phyloP scores from a whole-genome alignment of 2,888 invertebrate species.

The Belgica antarctica region DNA sequence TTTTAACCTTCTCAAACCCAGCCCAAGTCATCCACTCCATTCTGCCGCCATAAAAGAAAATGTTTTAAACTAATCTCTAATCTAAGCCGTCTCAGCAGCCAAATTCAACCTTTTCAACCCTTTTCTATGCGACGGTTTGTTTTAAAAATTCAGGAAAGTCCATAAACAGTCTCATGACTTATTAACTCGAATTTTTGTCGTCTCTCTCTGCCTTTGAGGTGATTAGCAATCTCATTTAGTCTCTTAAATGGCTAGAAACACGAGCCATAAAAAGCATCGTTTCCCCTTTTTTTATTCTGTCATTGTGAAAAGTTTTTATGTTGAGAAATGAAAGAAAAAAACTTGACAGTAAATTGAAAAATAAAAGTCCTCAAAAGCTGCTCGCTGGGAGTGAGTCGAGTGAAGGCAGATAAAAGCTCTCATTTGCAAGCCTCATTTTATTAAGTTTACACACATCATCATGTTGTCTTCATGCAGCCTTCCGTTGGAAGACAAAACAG shows the following conservation, averaged over 20 bases:
- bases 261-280: not conserved
- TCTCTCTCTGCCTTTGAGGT: not conserved
- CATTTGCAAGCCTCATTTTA: slow-evolving; percentile 28
- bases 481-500: not conserved
- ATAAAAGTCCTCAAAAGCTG: slow-evolving; percentile 29
- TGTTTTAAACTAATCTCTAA: no score
- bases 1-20: no score
- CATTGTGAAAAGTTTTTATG: slow-evolving; percentile 17
- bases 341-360: slow-evolving; percentile 21
- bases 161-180: no score
- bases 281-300: not conserved
- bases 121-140: not conserved
- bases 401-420: slow-evolving; percentile 12
- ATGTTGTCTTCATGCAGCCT: not conserved
- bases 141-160: not conserved
- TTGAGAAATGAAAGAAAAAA: not conserved
- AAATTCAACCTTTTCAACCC: no score
- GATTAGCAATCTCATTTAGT: slow-evolving; percentile 9
- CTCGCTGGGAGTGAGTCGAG: not conserved
- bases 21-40: no score
- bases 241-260: slow-evolving; percentile 8
- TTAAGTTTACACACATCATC: slow-evolving; percentile 37
- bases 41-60: no score
- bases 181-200: slow-evolving; percentile 8
- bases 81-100: no score